Base-by-base conservation (phyloP, 2,888 invertebrate species). In the Antheraea yamamai region DNA sequence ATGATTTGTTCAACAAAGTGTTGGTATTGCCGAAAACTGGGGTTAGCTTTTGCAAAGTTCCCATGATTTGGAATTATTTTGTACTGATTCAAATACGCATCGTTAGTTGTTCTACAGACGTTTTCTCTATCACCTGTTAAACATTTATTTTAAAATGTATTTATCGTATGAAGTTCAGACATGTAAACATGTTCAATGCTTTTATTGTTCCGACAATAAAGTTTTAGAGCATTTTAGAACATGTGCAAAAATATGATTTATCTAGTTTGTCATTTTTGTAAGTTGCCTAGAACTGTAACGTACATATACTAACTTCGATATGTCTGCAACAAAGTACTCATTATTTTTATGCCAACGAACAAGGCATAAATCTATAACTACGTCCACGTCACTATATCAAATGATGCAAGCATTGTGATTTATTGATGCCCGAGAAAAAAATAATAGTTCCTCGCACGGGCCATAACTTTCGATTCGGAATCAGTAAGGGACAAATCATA, bases 391-490 rank as follows among this genome's bases (percentile, higher is more conserved):
- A 6, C 14, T 75, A 30, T 71, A 72, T 64, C 26, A 75, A 76
- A 75, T 75, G 75, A 64, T 76, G 76, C 75, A 73, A 55, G 73
- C 20, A 16, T n/a, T 35, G 47, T 76, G 76, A 75, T 75, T 75
- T 68, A 76, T 61, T 51, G 75, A 18, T 68, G 26, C 75, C 35
- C 72, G 55, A 30, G 55, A 30, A 68, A 68, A 23, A 35, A 73
- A n/a, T 75, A 75, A 58, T 70, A 55, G 73, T 35, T 35, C 12
- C 51, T 72, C 16, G 39, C 55, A 26, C 73, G 23, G 55, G 23
- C 20, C 68, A 73, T 35, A 73, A 58, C 58, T 8, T 39, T 18
- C 75, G 18, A 58, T 61, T 61, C 20, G 10, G 23, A 47, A 66
- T 1, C n/a, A 16, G 70, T 39, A 70, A 68, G 39, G 70, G 39